phyloP scores from a whole-genome alignment of 2,113 vertebrate species.

The Ahaetulla prasina region DNA sequence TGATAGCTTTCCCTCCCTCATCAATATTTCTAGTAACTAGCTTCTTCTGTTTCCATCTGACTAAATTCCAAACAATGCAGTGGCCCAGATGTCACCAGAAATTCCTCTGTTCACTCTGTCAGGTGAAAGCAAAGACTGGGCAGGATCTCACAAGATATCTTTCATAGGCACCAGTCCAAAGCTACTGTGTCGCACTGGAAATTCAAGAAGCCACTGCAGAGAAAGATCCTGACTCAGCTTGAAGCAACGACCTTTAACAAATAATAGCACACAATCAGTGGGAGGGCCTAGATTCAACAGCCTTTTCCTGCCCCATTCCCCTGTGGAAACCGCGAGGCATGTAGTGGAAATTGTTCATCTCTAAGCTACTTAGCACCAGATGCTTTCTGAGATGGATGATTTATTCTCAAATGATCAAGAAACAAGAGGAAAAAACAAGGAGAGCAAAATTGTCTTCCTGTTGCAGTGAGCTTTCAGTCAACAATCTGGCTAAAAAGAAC shows the following conservation, averaged over 20 bases:
- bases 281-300: background rate
- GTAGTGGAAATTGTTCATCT: background rate
- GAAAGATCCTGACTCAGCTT: background rate
- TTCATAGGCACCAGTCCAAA: background rate
- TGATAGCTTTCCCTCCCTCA: background rate
- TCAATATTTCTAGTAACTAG: background rate
- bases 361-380: background rate
- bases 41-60: background rate
- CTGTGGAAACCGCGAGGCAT: background rate
- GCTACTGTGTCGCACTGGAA: constrained; percentile 49
- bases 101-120: background rate
- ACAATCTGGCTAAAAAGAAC: background rate
- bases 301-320: background rate
- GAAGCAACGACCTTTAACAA: constrained; percentile 3
- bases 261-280: background rate
- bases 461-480: rapidly evolving
- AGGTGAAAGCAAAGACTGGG: background rate
- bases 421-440: background rate
- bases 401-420: background rate
- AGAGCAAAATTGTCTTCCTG: background rate
- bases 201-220: constrained; percentile 34
- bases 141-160: background rate
- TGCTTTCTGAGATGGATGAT: background rate
- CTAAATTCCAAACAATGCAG: background rate
- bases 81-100: background rate